A percentile compares a stretch with the other conserved stretches of the same genome.
phyloP scores from a whole-genome alignment of 2,888 invertebrate species.

The Zygothrica quintamaculata region DNA sequence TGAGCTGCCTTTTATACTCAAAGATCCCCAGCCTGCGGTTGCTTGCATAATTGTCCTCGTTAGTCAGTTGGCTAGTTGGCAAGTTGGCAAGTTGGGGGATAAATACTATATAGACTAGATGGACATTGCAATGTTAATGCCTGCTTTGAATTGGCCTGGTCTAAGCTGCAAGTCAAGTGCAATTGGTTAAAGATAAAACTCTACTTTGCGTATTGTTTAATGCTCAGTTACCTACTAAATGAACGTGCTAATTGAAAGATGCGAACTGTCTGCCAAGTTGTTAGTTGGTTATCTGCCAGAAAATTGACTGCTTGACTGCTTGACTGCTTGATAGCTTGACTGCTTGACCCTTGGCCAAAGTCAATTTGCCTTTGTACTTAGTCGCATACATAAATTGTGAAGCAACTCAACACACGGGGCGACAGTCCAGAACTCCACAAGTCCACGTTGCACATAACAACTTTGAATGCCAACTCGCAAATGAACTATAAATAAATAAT shows the following conservation, averaged over 20 bases:
- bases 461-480: constrained; percentile 73
- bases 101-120: not conserved
- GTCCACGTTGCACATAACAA: constrained; percentile 51
- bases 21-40: constrained; percentile 48
- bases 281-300: constrained; percentile 23
- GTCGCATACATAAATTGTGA: constrained; percentile 55
- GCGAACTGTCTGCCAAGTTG: constrained; percentile 27
- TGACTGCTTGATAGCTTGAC: constrained; percentile 27
- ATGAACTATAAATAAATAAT: constrained; percentile 79
- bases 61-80: constrained; percentile 17
- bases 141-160: not conserved
- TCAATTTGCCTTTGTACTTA: constrained; percentile 61
- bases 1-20: constrained; percentile 37
- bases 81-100: constrained; percentile 23
- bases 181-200: constrained; percentile 11
- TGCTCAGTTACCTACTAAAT: constrained; percentile 47
- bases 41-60: constrained; percentile 65
- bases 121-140: constrained; percentile 52
- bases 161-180: constrained; percentile 8
- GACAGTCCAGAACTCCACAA: constrained; percentile 19
- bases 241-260: constrained; percentile 62
- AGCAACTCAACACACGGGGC: constrained; percentile 7
- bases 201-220: constrained; percentile 42
- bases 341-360: constrained; percentile 48
- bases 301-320: constrained; percentile 10